Evolutionary conservation across 2,113 vertebrate genomes (phyloP).

Genomic region (Tragelaphus imberbis): DNA sequence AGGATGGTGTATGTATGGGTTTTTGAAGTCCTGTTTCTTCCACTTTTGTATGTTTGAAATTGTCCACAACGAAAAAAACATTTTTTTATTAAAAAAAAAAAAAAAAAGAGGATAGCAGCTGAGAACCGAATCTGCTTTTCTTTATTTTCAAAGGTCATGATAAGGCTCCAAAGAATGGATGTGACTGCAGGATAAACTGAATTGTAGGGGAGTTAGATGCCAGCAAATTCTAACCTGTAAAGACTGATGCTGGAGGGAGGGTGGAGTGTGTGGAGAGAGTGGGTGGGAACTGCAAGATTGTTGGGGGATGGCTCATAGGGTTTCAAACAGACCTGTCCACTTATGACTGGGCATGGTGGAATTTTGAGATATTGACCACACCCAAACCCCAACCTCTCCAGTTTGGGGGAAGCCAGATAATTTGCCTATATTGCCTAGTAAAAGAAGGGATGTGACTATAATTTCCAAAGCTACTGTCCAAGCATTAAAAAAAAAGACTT

Average conservation of each 20-base stretch:
- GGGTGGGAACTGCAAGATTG: too few species aligned
- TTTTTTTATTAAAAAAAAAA: neutral
- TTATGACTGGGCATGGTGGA: neutral
- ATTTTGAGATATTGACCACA: neutral
- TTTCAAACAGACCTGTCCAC: neutral
- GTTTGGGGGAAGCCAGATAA: neutral
- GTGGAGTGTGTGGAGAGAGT: accelerated
- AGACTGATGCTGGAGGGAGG: neutral
- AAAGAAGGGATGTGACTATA: neutral
- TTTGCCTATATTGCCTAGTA: neutral
- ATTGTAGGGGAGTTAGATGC: neutral
- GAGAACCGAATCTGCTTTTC: neutral
- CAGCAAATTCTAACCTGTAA: neutral
- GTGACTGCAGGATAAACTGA: neutral
- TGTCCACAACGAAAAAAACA: neutral
- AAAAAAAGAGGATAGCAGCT: neutral
- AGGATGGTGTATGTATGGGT: too few species aligned
- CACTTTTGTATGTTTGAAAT: neutral
- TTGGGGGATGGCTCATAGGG: neutral
- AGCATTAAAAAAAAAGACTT: neutral
- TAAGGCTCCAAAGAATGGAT: neutral
- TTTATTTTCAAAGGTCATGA: neutral
- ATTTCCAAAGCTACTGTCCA: neutral
- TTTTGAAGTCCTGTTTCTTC: neutral
- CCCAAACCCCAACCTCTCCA: neutral